Base-by-base conservation (phyloP, 2,888 invertebrate species). In the Acholoe squamosa region DNA sequence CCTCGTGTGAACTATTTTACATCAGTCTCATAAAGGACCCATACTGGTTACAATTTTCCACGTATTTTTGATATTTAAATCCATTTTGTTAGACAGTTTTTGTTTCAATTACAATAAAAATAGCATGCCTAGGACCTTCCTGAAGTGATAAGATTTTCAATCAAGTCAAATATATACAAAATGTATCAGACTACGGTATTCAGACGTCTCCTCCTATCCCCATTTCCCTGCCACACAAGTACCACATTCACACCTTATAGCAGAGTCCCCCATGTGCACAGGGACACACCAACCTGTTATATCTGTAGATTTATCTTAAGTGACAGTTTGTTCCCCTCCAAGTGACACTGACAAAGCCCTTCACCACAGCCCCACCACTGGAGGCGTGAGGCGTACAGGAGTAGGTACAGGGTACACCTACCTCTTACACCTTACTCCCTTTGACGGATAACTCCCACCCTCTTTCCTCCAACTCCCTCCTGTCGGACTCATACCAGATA, bases 291-390 rank as follows among this genome's bases (percentile, higher is more conserved):
- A 43, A 16, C 43, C n/a, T 80, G 33, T 80, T 80, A 33, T 34
- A 33, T 43, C 43, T 25, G 19, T 3, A 19, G 80, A 80, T 80
- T 80, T 80, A 34, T 80, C 16, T n/a, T 43, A 80, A 80, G 80
- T 80, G 33, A 80, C 33, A 80, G 33, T 80, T 28, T 28, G 25
- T 22, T 25, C 14, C 71, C 19, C 71, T 28, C 31, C n/a, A 71
- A 28, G 14, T 28, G 31, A 28, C 31, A 28, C 3, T 28, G 31
- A 71, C 71, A 71, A 71, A 28, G 28, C 12, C 61, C 19, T 7
- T 19, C 61, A 71, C 71, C 71, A 71, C 12, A 3, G 3, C n/a
- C 61, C 61, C 5, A 14, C 22, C 61, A 3, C 61, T 61, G 61
- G 25, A 28, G 71, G 28, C 19, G n/a, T 71, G 28, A 28, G 28